Evolutionary conservation across 2,888 invertebrate genomes (phyloP).

Genomic region (Endomychus coccineus): DNA sequence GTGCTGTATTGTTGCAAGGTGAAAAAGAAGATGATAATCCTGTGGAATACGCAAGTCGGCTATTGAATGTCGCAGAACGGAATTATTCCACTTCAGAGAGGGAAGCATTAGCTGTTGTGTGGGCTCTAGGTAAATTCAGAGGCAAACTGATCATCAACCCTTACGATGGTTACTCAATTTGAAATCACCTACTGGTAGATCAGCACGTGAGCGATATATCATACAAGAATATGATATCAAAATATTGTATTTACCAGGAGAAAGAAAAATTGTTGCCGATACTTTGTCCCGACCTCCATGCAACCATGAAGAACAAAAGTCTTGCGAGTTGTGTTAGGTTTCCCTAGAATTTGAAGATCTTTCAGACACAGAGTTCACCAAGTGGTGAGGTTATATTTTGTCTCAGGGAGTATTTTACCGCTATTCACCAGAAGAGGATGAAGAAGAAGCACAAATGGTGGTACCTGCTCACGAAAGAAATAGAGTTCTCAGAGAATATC

Average conservation of each 20-base stretch:
- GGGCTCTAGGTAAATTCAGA: no score
- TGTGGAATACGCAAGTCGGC: no score
- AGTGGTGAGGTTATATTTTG: constrained; percentile 24
- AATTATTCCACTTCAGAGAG: no score
- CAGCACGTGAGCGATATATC: constrained; percentile 42
- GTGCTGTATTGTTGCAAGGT: no score
- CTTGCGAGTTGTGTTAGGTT: constrained; percentile 14
- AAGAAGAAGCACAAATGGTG: constrained; percentile 29
- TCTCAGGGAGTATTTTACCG: constrained; percentile 23
- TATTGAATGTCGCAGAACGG: no score
- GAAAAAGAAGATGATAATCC: no score
- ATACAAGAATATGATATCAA: constrained; percentile 37
- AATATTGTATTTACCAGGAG: constrained; percentile 38
- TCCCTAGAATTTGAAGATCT: constrained; percentile 16
- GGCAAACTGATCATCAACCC: no score
- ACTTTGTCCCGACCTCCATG: constrained; percentile 31
- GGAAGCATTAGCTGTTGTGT: no score
- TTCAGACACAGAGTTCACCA: constrained; percentile 6
- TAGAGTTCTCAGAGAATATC: constrained; percentile 20
- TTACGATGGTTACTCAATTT: constrained; percentile 40
- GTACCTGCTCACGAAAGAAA: constrained; percentile 17
- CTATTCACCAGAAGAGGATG: constrained; percentile 13
- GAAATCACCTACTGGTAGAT: constrained; percentile 38
- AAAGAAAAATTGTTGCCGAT: constrained; percentile 38
- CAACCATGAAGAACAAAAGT: neutral